Evolutionary conservation across 1,140 invertebrate genomes (phyloP).

Genomic region (Pseudomyrmex pallidus): DNA sequence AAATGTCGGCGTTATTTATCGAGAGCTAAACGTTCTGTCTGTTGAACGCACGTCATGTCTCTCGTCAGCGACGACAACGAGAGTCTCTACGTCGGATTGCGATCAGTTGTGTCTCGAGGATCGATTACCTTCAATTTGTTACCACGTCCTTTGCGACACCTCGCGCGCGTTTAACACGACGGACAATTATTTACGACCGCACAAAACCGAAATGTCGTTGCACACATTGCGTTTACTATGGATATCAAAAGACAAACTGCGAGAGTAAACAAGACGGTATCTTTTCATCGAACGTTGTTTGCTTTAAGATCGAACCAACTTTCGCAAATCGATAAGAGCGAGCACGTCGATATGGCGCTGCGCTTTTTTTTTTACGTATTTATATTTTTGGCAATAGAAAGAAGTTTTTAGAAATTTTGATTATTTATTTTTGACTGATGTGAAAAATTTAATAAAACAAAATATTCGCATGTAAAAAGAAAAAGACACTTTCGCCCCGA

Average conservation of each 20-base stretch:
- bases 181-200: slow-evolving; percentile 23
- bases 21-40: not conserved
- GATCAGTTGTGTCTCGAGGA: slow-evolving; percentile 10
- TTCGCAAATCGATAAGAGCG: slow-evolving; percentile 34
- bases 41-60: no score
- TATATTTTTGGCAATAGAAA: no score
- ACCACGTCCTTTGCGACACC: not conserved
- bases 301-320: slow-evolving; percentile 4
- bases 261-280: not conserved
- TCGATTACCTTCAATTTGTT: slow-evolving; percentile 43
- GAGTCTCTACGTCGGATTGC: not conserved
- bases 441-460: no score
- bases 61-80: no score
- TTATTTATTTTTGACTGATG: no score
- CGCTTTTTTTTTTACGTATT: no score
- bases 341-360: not conserved
- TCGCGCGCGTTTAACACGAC: slow-evolving; percentile 53
- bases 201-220: slow-evolving; percentile 1
- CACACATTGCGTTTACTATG: not conserved
- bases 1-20: not conserved
- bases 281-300: slow-evolving; percentile 45
- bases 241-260: slow-evolving; percentile 30
- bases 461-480: no score
- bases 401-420: no score
- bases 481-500: no score